A percentile compares a stretch with the other conserved stretches of the same genome.
phyloP scores from a whole-genome alignment of 1,140 invertebrate genomes.

The Pseudomyrmex dendroicus region DNA sequence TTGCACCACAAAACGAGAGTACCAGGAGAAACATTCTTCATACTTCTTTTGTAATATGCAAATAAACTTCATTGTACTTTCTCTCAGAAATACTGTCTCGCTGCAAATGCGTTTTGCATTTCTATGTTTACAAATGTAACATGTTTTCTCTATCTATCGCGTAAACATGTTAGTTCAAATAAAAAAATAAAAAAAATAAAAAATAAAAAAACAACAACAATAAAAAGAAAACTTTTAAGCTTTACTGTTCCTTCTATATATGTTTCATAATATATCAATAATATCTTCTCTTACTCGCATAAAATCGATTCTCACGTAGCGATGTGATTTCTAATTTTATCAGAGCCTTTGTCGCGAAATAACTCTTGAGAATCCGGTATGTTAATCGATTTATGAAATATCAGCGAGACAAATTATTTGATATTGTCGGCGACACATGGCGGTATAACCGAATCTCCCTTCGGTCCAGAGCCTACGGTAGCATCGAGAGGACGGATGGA shows the following conservation, averaged over 20 bases:
- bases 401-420: constrained; percentile 45
- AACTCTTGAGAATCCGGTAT: background rate
- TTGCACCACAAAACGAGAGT: background rate
- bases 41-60: constrained; percentile 26
- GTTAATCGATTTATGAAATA: constrained; percentile 55
- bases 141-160: background rate
- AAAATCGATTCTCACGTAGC: background rate
- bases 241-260: background rate
- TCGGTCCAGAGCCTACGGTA: constrained; percentile 1
- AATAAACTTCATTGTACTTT: constrained; percentile 35
- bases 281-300: too few relatives aligned
- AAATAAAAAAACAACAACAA: too few relatives aligned
- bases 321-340: constrained; percentile 22
- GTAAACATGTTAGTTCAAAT: background rate
- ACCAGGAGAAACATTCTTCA: background rate
- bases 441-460: background rate
- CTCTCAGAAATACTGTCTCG: constrained; percentile 15
- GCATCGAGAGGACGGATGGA: constrained; percentile 50
- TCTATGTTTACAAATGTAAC: constrained; percentile 13
- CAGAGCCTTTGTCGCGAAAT: background rate
- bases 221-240: too few relatives aligned
- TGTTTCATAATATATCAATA: too few relatives aligned
- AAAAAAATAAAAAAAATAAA: background rate
- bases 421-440: constrained; percentile 8
- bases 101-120: constrained; percentile 25